A percentile compares a stretch with the other conserved stretches of the same genome.
Evolutionary conservation across 2,888 invertebrate species (phyloP).

Genomic region (Amphipyra berbera): DNA sequence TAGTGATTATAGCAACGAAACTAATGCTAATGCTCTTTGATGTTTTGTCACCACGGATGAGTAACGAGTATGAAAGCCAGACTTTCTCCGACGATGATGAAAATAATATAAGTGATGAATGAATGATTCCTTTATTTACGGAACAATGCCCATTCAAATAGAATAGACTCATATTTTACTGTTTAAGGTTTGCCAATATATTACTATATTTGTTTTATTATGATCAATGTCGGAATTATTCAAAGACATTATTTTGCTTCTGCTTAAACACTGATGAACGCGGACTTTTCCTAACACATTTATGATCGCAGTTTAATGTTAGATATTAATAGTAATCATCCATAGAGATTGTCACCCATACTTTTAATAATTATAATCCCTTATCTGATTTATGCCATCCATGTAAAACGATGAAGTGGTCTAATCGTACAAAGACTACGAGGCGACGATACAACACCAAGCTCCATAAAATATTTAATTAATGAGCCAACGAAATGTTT

Average conservation of each 20-base stretch:
- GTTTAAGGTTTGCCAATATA: constrained; percentile 33
- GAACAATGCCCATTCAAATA: constrained; percentile 3
- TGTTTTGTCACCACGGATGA: constrained; percentile 26
- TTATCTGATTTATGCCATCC: background rate
- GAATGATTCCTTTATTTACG: constrained; percentile 17
- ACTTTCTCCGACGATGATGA: constrained; percentile 29
- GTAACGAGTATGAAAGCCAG: constrained; percentile 10
- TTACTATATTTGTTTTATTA: constrained; percentile 19
- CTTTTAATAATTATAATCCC: too few relatives aligned
- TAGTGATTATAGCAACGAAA: constrained; percentile 14
- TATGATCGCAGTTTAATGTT: too few relatives aligned
- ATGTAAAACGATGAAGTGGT: background rate
- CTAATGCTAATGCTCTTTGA: constrained; percentile 5
- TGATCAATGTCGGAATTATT: constrained; percentile 6
- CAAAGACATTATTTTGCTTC: background rate
- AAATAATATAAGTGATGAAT: constrained; percentile 25
- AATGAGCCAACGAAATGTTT: background rate
- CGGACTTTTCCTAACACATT: background rate
- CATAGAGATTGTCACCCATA: too few relatives aligned
- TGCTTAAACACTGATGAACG: background rate
- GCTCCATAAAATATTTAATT: constrained; percentile 3
- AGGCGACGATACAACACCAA: background rate
- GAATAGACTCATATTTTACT: constrained; percentile 13
- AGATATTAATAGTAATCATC: too few relatives aligned
- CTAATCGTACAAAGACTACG: background rate